Conservation (phyloP, 2,113 vertebrate species). For the Oncorhynchus nerka region DNA sequence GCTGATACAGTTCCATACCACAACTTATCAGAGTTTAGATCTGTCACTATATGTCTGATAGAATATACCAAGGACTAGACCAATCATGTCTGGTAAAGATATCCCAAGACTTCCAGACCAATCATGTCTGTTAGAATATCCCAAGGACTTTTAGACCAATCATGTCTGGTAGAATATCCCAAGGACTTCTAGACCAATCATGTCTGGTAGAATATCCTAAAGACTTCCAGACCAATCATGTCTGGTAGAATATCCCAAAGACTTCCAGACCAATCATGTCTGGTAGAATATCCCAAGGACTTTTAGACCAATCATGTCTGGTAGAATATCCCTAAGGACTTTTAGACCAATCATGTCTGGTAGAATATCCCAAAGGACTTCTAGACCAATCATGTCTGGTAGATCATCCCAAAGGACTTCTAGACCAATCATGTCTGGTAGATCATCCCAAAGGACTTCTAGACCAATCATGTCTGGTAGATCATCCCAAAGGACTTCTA, state of each 20-base stretch:
- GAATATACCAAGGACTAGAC: constrained; percentile 29
- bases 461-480: neutral
- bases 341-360: too few relatives aligned
- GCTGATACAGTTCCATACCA: constrained; percentile 44
- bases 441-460: too few relatives aligned
- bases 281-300: constrained; percentile 38
- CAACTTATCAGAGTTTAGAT: constrained; percentile 53
- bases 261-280: constrained; percentile 34
- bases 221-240: constrained; percentile 39
- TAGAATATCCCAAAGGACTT: too few relatives aligned
- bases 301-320: too few relatives aligned
- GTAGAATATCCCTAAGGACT: too few relatives aligned
- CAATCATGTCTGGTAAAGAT: neutral
- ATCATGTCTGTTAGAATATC: constrained; percentile 4
- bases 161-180: constrained; percentile 23
- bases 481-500: constrained; percentile 15
- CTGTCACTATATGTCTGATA: constrained; percentile 38
- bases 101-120: constrained; percentile 27
- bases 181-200: constrained; percentile 13
- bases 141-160: constrained; percentile 23
- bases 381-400: too few relatives aligned
- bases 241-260: constrained; percentile 32
- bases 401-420: too few relatives aligned
- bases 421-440: neutral
- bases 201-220: constrained; percentile 25